Conservation (phyloP, 2,113 vertebrate genomes). For the Spilogale gracilis region DNA sequence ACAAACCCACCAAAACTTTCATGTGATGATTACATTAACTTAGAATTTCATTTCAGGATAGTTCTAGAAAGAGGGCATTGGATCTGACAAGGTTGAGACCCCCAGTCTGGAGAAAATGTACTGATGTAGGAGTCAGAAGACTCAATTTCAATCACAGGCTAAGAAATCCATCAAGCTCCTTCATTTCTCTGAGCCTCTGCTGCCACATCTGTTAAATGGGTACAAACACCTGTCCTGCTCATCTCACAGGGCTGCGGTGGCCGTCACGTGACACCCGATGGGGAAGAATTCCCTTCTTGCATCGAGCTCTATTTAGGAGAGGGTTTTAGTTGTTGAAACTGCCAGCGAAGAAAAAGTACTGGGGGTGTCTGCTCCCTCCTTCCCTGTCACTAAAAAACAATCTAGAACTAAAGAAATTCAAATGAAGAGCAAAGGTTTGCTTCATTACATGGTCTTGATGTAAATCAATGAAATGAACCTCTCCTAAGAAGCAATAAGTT, state of each 20-base stretch:
- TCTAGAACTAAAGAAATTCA: neutral
- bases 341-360: neutral
- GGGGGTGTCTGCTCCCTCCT: neutral
- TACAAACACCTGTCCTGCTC: neutral
- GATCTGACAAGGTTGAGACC: neutral
- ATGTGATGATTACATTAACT: neutral
- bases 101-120: neutral
- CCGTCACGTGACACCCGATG: neutral
- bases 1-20: too few species aligned
- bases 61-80: neutral
- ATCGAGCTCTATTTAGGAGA: neutral
- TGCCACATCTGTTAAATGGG: neutral
- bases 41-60: slow-evolving; percentile 16
- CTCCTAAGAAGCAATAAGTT: neutral
- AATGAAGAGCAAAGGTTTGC: neutral
- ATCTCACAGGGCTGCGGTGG: neutral
- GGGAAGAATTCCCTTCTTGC: neutral
- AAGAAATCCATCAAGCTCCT: neutral
- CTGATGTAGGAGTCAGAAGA: neutral
- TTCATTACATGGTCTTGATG: neutral
- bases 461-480: neutral
- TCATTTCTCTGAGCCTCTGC: neutral
- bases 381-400: neutral
- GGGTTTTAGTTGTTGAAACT: neutral
- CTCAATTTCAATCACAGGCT: neutral